These are phyloP conservation scores for Ptychochromis oligacanthus DNA, from an alignment of 2,113 vertebrate genomes.

Conservation along the genomic window DNA sequence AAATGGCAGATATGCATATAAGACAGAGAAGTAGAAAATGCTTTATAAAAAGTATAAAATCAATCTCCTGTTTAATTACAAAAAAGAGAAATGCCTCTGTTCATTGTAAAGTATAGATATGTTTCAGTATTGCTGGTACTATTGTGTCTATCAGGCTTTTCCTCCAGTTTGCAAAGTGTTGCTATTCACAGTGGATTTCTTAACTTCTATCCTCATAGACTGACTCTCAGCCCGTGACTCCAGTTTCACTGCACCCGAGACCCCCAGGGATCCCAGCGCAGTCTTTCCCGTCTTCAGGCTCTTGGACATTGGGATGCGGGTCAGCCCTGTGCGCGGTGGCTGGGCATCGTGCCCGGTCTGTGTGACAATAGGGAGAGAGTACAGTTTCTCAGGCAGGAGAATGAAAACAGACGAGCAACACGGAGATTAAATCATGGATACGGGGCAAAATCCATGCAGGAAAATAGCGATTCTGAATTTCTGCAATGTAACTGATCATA, in stretches of 20 bases:
- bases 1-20: constrained; percentile 29
- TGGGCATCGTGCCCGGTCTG: constrained; percentile 90
- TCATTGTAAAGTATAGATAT: not conserved
- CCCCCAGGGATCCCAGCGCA: constrained; percentile 87
- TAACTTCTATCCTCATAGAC: constrained; percentile 97
- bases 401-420: constrained; percentile 16
- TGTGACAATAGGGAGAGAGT: constrained; percentile 63
- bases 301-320: constrained; percentile 99
- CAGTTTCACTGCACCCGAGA: constrained; percentile 89
- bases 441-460: not conserved
- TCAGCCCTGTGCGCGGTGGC: constrained; percentile 85
- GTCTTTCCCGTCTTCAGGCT: constrained; percentile 97
- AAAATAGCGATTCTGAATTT: constrained; percentile 20
- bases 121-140: not conserved
- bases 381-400: constrained; percentile 34
- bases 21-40: constrained; percentile 52
- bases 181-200: constrained; percentile 88
- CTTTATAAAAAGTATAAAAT: constrained; percentile 30
- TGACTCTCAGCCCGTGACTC: constrained; percentile 94
- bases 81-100: not conserved
- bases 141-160: constrained; percentile 83
- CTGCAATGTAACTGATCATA: constrained; percentile 28
- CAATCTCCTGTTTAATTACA: constrained; percentile 22
- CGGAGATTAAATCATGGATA: not conserved
- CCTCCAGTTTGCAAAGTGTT: constrained; percentile 85